phyloP scores from a whole-genome alignment of 2,888 invertebrate genomes.

The Watsonalla binaria region DNA sequence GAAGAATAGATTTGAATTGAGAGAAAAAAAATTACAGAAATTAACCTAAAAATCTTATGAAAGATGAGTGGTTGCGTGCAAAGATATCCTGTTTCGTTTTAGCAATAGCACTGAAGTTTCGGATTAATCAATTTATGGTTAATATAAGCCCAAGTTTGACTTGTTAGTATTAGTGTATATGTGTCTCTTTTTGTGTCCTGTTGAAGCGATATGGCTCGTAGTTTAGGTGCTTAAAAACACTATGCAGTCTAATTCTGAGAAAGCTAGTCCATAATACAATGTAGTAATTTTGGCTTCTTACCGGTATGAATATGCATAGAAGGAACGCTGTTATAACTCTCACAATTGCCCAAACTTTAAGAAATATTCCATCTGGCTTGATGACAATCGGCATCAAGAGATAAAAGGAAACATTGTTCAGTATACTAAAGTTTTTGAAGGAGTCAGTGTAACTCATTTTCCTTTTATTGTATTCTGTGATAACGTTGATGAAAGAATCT shows the following conservation, averaged over 20 bases:
- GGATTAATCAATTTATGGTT: too few species aligned
- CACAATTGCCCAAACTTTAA: constrained; percentile 56
- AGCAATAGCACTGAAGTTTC: too few species aligned
- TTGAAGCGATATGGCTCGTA: too few species aligned
- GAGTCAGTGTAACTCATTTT: constrained; percentile 55
- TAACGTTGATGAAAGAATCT: constrained; percentile 67
- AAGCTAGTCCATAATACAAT: background rate
- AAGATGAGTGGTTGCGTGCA: too few species aligned
- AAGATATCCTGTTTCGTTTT: too few species aligned
- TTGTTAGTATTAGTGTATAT: too few species aligned
- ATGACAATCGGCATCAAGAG: constrained; percentile 57
- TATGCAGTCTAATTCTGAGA: background rate
- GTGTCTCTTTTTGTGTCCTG: too few species aligned
- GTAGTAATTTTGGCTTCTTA: constrained; percentile 26
- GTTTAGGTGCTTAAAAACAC: background rate
- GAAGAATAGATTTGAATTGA: too few species aligned
- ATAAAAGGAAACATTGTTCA: constrained; percentile 54
- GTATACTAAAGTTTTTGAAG: constrained; percentile 45
- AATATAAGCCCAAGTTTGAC: too few species aligned
- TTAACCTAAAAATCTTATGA: too few species aligned
- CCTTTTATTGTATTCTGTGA: constrained; percentile 40
- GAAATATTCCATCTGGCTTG: constrained; percentile 60
- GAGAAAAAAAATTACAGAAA: too few species aligned
- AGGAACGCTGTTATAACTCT: constrained; percentile 50
- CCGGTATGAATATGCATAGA: constrained; percentile 58